These are phyloP conservation scores for Orientallactaga sibirica DNA, from an alignment of 2,797 vertebrate species.

Conservation along the genomic window DNA sequence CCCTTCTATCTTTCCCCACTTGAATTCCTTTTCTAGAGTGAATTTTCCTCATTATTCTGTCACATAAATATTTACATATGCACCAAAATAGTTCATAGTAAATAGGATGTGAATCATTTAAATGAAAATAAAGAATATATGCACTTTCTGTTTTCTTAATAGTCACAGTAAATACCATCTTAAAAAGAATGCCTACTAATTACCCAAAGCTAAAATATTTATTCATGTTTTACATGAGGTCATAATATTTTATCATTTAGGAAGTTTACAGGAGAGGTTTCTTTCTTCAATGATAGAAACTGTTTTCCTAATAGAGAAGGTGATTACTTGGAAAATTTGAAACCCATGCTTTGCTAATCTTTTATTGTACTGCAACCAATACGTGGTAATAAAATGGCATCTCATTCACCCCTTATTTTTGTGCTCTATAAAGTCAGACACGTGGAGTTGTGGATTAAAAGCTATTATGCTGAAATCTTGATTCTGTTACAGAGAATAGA, in stretches of 20 bases:
- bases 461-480: neutral
- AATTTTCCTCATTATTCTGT: neutral
- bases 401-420: slow-evolving; percentile 54
- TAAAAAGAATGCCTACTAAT: slow-evolving; percentile 42
- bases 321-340: slow-evolving; percentile 60
- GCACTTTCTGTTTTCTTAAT: slow-evolving; percentile 1
- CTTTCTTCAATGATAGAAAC: slow-evolving; percentile 62
- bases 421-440: slow-evolving; percentile 57
- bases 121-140: slow-evolving; percentile 9
- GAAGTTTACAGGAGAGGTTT: slow-evolving; percentile 66
- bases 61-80: neutral
- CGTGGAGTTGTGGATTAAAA: slow-evolving; percentile 1
- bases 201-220: slow-evolving; percentile 66
- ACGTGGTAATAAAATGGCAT: slow-evolving; percentile 52
- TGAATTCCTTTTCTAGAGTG: neutral
- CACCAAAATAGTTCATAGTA: neutral
- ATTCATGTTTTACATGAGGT: slow-evolving; percentile 56
- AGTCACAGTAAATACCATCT: slow-evolving; percentile 18
- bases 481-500: slow-evolving; percentile 13
- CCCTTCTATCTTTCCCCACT: neutral
- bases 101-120: neutral
- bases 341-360: slow-evolving; percentile 60
- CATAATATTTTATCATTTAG: slow-evolving; percentile 69
- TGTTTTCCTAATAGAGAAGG: slow-evolving; percentile 49
- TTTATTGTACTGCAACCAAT: slow-evolving; percentile 66